Conservation (phyloP, 64 coral and sea anemone species). For the Catalaphyllia jardinei region DNA sequence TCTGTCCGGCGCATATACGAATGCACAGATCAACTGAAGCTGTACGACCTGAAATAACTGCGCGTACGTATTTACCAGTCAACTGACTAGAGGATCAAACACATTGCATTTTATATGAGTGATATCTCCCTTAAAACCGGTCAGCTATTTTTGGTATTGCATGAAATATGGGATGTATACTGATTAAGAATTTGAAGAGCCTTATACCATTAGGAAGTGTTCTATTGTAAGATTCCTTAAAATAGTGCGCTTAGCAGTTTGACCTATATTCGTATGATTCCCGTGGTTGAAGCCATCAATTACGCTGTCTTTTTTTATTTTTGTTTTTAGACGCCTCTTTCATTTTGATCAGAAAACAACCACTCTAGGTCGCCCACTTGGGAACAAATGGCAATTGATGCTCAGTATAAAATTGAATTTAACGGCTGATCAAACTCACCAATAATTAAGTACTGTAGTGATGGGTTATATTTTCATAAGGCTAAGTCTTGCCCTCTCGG, state of each 20-base stretch:
- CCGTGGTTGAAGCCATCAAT: neutral
- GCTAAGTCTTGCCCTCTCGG: no score
- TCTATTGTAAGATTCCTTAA: neutral
- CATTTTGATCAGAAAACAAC: no score
- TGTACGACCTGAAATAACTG: neutral
- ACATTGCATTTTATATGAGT: neutral
- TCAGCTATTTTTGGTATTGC: slow-evolving; percentile 3
- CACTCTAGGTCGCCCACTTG: no score
- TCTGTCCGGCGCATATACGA: no score
- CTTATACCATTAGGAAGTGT: neutral
- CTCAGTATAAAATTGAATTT: no score
- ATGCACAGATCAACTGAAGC: no score
- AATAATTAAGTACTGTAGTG: no score
- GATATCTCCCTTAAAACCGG: neutral
- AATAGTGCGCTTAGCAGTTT: neutral
- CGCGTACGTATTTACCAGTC: neutral
- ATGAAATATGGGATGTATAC: neutral
- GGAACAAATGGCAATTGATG: no score
- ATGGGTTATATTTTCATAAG: no score
- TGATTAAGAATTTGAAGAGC: neutral
- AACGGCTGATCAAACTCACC: no score
- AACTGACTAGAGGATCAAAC: neutral
- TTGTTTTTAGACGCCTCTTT: no score
- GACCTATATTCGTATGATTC: neutral
- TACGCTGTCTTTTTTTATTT: no score